Conservation (phyloP, 1,140 invertebrate species). For the Drosophila pandora region DNA sequence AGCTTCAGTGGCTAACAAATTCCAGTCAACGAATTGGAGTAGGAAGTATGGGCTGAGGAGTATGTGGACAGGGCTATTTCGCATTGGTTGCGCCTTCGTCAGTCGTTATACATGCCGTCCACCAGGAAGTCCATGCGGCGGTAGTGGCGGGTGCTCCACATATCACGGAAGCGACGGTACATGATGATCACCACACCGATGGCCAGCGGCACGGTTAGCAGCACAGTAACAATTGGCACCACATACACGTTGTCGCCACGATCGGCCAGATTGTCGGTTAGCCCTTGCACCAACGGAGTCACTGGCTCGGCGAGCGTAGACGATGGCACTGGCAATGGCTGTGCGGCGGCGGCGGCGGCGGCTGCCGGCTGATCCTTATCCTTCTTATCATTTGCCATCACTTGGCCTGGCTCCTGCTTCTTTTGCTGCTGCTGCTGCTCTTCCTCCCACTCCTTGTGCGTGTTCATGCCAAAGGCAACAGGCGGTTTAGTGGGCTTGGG, state of each 20-base stretch:
- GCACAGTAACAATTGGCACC: constrained; percentile 85
- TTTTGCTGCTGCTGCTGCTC: constrained; percentile 23
- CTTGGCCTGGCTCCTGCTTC: constrained; percentile 1
- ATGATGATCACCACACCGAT: constrained; percentile 84
- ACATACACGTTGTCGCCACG: constrained; percentile 83
- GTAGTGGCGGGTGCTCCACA: constrained; percentile 87
- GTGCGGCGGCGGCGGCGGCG: background rate
- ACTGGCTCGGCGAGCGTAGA: constrained; percentile 18
- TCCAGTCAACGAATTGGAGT: constrained; percentile 22
- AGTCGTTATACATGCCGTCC: constrained; percentile 88
- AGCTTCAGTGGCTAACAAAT: constrained; percentile 20
- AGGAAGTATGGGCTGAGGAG: constrained; percentile 16
- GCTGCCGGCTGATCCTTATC: background rate
- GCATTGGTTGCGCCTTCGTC: constrained; percentile 60
- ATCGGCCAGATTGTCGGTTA: constrained; percentile 57
- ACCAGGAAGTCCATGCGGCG: constrained; percentile 88
- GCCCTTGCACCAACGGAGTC: constrained; percentile 58
- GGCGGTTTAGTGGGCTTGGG: constrained; percentile 68
- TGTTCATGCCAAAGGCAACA: constrained; percentile 46
- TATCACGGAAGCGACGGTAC: constrained; percentile 86
- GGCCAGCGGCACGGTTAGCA: constrained; percentile 85
- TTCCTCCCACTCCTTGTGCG: constrained; percentile 34
- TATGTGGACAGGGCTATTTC: constrained; percentile 11
- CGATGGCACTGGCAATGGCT: background rate
- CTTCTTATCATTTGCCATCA: background rate